These are phyloP conservation scores for Dendrocopos noguchii DNA, from an alignment of 2,113 vertebrate species.

Conservation along the genomic window DNA sequence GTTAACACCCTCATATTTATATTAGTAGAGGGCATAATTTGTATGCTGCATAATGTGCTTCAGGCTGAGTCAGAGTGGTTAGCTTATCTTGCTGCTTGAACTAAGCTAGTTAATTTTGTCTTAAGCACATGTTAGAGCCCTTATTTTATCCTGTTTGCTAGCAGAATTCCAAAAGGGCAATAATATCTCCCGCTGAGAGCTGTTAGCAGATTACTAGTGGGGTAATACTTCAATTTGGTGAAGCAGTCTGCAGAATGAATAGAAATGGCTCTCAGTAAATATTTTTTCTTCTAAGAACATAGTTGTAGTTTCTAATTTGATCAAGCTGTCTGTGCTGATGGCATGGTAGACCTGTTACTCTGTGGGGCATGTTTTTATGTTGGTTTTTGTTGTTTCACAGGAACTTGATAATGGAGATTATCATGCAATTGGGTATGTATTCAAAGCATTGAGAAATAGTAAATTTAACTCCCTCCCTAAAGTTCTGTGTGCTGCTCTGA, in stretches of 20 bases:
- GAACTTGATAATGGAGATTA: slow-evolving; percentile 64
- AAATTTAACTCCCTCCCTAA: not conserved
- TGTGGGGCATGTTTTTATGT: not conserved
- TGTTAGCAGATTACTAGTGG: slow-evolving; percentile 7
- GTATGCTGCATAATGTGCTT: not conserved
- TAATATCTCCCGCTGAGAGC: not conserved
- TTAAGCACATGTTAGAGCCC: slow-evolving; percentile 18
- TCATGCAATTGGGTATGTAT: slow-evolving; percentile 70
- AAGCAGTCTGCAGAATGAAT: not conserved
- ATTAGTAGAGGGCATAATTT: not conserved
- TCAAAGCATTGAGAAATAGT: not conserved
- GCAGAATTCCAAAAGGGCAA: not conserved
- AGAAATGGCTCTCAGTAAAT: not conserved
- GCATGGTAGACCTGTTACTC: not conserved
- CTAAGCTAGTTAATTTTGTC: slow-evolving; percentile 37
- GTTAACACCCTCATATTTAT: not conserved
- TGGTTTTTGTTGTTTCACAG: slow-evolving; percentile 64
- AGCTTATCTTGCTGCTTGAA: not conserved
- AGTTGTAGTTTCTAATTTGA: not conserved
- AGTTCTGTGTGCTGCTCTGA: not conserved
- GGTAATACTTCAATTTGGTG: not conserved
- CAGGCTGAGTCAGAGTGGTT: not conserved
- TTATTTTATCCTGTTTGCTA: slow-evolving; percentile 1
- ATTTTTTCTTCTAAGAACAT: not conserved
- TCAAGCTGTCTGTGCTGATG: not conserved